These are phyloP conservation scores for Phrynocephalus versicolor DNA, from an alignment of 2,113 vertebrate species.

Conservation along the genomic window DNA sequence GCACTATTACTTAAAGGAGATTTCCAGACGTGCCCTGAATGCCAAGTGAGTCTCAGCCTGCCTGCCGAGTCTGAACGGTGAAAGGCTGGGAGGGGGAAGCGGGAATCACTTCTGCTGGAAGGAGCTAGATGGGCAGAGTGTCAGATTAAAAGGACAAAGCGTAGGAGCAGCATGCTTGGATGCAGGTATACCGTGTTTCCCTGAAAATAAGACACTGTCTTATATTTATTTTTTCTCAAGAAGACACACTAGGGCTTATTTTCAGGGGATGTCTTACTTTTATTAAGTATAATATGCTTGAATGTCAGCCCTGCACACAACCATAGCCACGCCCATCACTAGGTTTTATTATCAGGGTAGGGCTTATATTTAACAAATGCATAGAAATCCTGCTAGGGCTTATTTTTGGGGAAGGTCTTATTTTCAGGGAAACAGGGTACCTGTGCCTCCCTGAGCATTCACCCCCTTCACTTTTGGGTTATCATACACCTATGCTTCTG, in stretches of 20 bases:
- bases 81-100: not conserved
- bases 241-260: no score
- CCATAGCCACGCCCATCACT: no score
- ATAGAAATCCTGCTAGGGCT: no score
- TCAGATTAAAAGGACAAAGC: not conserved
- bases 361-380: no score
- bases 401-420: no score
- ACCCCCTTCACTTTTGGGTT: not conserved
- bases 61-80: slow-evolving; percentile 4
- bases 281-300: no score
- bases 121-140: not conserved
- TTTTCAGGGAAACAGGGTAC: no score
- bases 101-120: not conserved
- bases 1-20: slow-evolving; percentile 34
- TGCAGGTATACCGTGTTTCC: not conserved
- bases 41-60: not conserved
- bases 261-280: no score
- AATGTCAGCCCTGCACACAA: no score
- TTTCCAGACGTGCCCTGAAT: slow-evolving; percentile 39
- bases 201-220: no score
- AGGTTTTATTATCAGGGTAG: no score
- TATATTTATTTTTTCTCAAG: no score
- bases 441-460: not conserved
- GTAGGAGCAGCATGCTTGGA: not conserved
- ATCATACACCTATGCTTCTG: not conserved